phyloP scores from a whole-genome alignment of 2,888 invertebrate genomes.

The Caenorhabditis japonica region DNA sequence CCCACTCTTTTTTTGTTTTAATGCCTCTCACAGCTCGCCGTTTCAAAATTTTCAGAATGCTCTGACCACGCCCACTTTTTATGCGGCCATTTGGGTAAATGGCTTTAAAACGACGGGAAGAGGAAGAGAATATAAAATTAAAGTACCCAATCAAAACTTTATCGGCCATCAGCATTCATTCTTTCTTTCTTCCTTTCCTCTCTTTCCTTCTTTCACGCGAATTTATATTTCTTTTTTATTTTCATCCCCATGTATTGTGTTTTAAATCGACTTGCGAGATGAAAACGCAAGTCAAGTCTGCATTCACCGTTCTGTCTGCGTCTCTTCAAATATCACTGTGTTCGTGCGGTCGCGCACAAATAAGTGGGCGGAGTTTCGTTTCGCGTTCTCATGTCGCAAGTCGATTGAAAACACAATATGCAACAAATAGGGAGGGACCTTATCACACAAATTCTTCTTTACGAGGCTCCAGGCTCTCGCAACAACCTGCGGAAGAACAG shows the following conservation, averaged over 20 bases:
- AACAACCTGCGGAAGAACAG: too few relatives aligned
- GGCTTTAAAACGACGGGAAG: conserved; percentile 29
- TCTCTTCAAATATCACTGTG: too few relatives aligned
- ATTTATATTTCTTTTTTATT: conserved; percentile 21
- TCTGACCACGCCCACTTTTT: conserved; percentile 36
- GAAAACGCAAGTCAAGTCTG: too few relatives aligned
- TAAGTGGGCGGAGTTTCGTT: too few relatives aligned
- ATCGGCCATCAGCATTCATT: conserved; percentile 50
- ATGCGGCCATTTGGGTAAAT: conserved; percentile 53
- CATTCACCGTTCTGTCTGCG: too few relatives aligned
- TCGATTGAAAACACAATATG: too few relatives aligned
- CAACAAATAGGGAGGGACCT: too few relatives aligned
- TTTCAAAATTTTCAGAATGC: conserved; percentile 10
- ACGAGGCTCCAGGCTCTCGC: too few relatives aligned
- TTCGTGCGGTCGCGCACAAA: too few relatives aligned
- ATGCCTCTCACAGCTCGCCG: background rate
- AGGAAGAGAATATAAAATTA: conserved; percentile 48
- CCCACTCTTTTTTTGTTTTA: conserved; percentile 3
- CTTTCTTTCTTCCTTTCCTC: background rate
- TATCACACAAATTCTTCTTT: too few relatives aligned
- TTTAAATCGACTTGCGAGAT: too few relatives aligned
- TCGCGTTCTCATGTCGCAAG: too few relatives aligned
- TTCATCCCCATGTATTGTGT: background rate
- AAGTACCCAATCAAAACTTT: conserved; percentile 54
- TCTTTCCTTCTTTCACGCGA: conserved; percentile 20